Conservation (phyloP, 2,888 invertebrate species). For the Augochlorella aurata region DNA sequence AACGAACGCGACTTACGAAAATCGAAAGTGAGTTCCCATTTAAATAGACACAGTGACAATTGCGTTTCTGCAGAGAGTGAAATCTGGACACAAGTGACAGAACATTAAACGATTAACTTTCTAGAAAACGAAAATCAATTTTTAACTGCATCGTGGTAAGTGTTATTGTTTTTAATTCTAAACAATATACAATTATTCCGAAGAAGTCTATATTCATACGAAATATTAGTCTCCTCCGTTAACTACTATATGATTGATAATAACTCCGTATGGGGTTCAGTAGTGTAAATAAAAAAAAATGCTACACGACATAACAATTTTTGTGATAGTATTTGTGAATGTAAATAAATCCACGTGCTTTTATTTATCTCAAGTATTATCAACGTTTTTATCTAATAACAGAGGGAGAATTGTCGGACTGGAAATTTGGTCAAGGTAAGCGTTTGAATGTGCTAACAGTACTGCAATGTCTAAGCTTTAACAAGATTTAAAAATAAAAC, state of each 20-base stretch:
- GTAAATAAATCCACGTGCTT: too few species aligned
- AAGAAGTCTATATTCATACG: too few species aligned
- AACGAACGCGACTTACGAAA: neutral
- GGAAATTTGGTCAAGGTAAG: conserved; percentile 15
- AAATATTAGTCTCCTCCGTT: too few species aligned
- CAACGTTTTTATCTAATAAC: neutral
- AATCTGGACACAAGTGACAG: neutral
- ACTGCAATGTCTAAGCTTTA: too few species aligned
- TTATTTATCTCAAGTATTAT: neutral
- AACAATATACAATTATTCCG: neutral
- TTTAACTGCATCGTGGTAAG: neutral
- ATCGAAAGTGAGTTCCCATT: neutral
- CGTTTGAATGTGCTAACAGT: too few species aligned
- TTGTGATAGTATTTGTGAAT: too few species aligned
- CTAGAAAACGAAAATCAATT: neutral
- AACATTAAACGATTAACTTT: neutral
- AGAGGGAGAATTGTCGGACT: neutral
- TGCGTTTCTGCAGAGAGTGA: neutral
- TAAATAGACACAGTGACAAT: neutral
- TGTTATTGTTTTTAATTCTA: neutral
- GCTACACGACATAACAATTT: too few species aligned
- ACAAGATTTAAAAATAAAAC: too few species aligned
- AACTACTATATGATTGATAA: too few species aligned
- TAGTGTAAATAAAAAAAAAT: too few species aligned
- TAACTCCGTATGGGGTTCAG: too few species aligned